Evolutionary conservation across 1,140 invertebrate species (phyloP), one percentile per base, ranked within the genome.

Genomic region (Drosophila melanogaster): DNA sequence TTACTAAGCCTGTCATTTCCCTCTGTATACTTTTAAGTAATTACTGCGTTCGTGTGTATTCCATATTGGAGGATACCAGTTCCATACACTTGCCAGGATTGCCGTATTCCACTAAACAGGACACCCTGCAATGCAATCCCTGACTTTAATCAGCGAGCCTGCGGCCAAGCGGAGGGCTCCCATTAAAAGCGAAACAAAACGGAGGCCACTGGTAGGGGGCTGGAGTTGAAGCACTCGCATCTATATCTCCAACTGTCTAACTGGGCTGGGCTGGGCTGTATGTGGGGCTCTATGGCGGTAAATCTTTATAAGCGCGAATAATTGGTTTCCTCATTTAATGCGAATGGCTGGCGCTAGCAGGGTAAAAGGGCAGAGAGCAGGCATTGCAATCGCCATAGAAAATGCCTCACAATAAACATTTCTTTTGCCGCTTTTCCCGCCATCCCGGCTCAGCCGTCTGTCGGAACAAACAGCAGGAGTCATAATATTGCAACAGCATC

Each of bases 271-370:
- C 59, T 38, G 70, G 56, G 57, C 58, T 59, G 62, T 76, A 56
- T 47, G 61, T 51, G 72, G 37, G 49, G 53, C 51, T 66, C 71
- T 43, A 24, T 56, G 84, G 73, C 84, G 85, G 84, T 89, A 89
- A 89, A 90, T 91, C 90, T 90, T 81, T 91, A 86, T 91, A 90
- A 90, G 90, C 90, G 80, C 90, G 84, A 91, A 91, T 91, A 91
- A 91, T 91, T 91, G 90, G 90, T 91, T 91, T 90, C 90, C 90
- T 91, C 86, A 91, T 91, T 91, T 91, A 91, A 91, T 90, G 78
- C 77, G 83, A 90, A 90, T 89, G 79, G 83, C 54, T 81, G 77
- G 53, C 49, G 76, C 81, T 51, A 56, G 41, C 19, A 56, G 56
- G 55, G 50, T 22, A 38, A 59, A 47, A 44, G 46, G 35, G 69